Percentiles rank a stretch among this genome's conserved stretches.
Conservation (phyloP, 2,797 vertebrate species). For the Anniella stebbinsi region DNA sequence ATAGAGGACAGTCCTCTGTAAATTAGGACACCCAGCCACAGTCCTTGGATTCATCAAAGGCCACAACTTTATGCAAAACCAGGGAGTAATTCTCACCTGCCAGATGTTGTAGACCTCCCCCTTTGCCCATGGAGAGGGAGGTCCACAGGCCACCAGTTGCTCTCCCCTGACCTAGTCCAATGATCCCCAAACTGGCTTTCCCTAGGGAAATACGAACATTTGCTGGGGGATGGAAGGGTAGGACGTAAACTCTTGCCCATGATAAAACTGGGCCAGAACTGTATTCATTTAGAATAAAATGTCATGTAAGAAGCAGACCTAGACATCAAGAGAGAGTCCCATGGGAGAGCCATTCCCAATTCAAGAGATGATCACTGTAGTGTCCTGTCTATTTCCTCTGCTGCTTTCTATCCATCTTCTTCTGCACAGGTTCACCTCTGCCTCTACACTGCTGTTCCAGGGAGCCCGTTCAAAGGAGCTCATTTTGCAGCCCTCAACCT, state of each 20-base stretch:
- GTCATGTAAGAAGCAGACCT: neutral
- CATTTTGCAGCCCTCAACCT: neutral
- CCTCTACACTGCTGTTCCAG: neutral
- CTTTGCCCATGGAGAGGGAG: neutral
- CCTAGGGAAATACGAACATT: too few species aligned
- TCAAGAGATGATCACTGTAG: neutral
- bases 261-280: neutral
- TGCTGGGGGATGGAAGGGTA: too few species aligned
- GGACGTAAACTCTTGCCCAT: too few species aligned
- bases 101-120: neutral
- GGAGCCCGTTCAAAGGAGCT: neutral
- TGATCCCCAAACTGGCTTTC: too few species aligned
- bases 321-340: neutral
- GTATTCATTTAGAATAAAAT: neutral
- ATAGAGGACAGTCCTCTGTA: too few species aligned
- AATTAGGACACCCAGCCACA: neutral
- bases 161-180: too few species aligned
- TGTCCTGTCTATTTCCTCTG: neutral
- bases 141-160: neutral
- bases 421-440: neutral
- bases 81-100: neutral
- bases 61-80: neutral
- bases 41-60: neutral
- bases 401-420: neutral
- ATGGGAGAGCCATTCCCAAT: neutral